Conservation (phyloP, 2,888 invertebrate species). For the Pimpla rufipes region DNA sequence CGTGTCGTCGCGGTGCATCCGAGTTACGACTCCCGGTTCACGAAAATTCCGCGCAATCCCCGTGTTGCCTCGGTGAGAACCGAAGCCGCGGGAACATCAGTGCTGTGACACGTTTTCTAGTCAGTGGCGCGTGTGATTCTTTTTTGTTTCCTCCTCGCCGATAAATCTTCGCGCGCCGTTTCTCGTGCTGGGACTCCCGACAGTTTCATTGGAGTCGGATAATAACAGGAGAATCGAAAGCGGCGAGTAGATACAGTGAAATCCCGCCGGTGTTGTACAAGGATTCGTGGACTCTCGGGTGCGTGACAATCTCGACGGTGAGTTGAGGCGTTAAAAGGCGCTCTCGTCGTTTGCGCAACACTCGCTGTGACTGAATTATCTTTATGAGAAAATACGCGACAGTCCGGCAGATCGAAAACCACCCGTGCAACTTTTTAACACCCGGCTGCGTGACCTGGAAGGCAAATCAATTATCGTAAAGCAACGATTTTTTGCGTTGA, state of each 20-base stretch:
- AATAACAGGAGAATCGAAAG: background rate
- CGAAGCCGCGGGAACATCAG: background rate
- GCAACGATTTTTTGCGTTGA: background rate
- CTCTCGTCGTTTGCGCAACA: background rate
- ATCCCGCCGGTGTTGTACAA: background rate
- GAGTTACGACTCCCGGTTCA: background rate
- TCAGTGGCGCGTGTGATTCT: background rate
- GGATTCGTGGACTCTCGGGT: slow-evolving; percentile 7
- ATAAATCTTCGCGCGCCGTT: background rate
- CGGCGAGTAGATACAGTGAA: slow-evolving; percentile 6
- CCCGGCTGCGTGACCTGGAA: background rate
- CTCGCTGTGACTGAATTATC: background rate
- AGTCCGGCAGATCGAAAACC: background rate
- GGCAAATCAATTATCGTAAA: background rate
- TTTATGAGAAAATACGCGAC: background rate
- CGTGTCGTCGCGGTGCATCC: slow-evolving; percentile 23
- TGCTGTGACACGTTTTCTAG: background rate
- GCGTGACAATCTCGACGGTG: slow-evolving; percentile 4
- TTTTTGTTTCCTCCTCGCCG: background rate
- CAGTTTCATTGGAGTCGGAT: background rate
- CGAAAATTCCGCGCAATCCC: background rate
- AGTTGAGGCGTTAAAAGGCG: background rate
- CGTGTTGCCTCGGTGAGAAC: background rate
- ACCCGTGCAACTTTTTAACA: background rate
- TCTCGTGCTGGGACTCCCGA: background rate